A percentile compares a stretch with the other conserved stretches of the same genome.
These are phyloP conservation scores for Philhelius pedissequus DNA, from an alignment of 2,888 invertebrate species.

Conservation along the genomic window DNA sequence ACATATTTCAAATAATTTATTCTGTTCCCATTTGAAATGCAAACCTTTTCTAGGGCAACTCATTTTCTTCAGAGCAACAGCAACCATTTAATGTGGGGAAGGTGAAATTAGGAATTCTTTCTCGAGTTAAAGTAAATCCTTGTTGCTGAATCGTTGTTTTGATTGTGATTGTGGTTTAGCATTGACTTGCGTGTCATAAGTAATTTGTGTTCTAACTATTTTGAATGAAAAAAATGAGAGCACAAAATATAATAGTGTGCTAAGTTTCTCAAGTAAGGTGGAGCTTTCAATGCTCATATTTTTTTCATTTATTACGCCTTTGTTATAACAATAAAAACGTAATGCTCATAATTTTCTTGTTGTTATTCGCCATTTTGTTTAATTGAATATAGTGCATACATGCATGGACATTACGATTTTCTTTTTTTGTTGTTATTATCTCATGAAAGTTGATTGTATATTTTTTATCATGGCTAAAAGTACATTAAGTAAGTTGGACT, in stretches of 20 bases:
- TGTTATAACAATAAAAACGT: too few species aligned
- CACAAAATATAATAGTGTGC: not conserved
- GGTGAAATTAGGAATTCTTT: too few species aligned
- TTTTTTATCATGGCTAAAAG: too few species aligned
- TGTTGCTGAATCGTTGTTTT: not conserved
- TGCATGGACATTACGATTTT: too few species aligned
- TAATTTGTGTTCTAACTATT: slow-evolving; percentile 43
- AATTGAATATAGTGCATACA: too few species aligned
- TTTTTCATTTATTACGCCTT: too few species aligned
- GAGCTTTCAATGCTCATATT: not conserved
- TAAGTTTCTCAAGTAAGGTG: not conserved
- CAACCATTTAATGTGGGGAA: not conserved
- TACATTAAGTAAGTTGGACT: too few species aligned
- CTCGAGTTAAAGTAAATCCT: not conserved
- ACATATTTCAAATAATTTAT: slow-evolving; percentile 34
- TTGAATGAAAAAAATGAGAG: slow-evolving; percentile 4
- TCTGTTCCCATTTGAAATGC: slow-evolving; percentile 45
- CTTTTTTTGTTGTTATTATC: too few species aligned
- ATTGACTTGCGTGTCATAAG: slow-evolving; percentile 45
- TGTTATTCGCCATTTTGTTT: too few species aligned
- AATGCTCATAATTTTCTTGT: too few species aligned
- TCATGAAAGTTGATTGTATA: too few species aligned
- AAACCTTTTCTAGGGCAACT: slow-evolving; percentile 38
- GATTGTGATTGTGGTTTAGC: slow-evolving; percentile 24
- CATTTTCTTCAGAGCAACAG: not conserved